Evolutionary conservation across 2,797 vertebrate species (phyloP).

Genomic region (Chiroxiphia lanceolata): DNA sequence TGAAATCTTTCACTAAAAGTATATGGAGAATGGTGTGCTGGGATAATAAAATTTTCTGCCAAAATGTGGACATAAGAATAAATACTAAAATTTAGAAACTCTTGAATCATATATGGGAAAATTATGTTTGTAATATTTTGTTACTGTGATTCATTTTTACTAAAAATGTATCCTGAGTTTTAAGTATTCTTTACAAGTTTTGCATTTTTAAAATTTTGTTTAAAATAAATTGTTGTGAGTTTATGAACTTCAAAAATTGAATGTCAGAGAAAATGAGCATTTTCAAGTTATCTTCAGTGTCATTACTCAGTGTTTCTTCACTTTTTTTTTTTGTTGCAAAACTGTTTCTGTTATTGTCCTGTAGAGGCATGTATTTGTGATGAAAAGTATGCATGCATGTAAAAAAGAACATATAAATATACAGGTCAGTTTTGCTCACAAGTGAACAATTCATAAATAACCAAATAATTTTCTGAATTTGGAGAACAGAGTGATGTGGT

Average conservation of each 20-base stretch:
- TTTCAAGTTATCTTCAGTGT: neutral
- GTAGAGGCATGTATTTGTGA: neutral
- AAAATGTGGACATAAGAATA: neutral
- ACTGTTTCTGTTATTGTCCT: neutral
- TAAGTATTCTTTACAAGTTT: neutral
- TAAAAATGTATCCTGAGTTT: neutral
- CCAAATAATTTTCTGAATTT: neutral
- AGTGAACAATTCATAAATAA: neutral
- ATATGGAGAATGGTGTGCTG: neutral
- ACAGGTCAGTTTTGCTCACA: neutral
- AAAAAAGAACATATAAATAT: neutral
- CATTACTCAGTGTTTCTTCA: neutral
- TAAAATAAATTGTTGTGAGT: neutral
- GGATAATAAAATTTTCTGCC: neutral
- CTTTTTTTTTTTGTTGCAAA: neutral
- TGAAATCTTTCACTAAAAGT: neutral
- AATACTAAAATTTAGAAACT: neutral
- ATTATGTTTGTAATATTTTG: neutral
- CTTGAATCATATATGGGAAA: neutral
- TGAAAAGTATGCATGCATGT: neutral
- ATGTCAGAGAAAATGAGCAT: neutral
- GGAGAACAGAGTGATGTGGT: neutral
- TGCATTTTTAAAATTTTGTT: neutral
- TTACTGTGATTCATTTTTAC: neutral
- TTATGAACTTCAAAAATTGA: neutral